Evolutionary conservation across 2,113 vertebrate species (phyloP).

Genomic region (Glareola pratincola): DNA sequence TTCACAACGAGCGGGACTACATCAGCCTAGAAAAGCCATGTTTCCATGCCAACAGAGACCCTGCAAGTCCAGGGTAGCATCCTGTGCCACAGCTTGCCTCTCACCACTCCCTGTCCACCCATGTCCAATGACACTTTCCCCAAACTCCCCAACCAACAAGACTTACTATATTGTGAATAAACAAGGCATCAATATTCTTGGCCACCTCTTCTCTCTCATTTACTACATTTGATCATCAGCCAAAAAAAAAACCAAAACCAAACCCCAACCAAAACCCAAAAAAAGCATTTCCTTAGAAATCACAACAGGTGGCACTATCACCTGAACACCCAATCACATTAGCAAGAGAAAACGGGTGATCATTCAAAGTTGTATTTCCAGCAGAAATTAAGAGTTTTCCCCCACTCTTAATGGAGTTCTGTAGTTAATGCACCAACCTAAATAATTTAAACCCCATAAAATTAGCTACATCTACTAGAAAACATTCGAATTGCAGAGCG

Average conservation of each 20-base stretch:
- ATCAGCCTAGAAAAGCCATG: background rate
- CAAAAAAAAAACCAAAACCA: background rate
- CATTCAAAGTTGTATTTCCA: background rate
- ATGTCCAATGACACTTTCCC: accelerated
- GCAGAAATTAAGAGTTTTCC: background rate
- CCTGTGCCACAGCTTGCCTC: background rate
- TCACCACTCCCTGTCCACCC: background rate
- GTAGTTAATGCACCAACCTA: background rate
- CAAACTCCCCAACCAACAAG: background rate
- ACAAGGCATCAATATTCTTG: background rate
- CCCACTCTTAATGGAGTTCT: background rate
- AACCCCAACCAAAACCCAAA: background rate
- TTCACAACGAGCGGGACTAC: background rate
- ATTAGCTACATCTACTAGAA: background rate
- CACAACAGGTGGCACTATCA: background rate
- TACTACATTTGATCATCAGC: background rate
- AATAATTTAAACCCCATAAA: background rate
- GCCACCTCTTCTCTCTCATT: background rate
- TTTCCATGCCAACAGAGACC: background rate
- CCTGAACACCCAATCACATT: background rate
- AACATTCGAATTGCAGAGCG: background rate
- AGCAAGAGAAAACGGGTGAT: background rate
- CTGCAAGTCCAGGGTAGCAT: background rate
- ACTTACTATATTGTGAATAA: background rate
- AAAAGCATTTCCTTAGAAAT: background rate